A percentile compares a stretch with the other conserved stretches of the same genome.
phyloP scores from a whole-genome alignment of 2,797 vertebrate genomes.

The Avahi laniger region DNA sequence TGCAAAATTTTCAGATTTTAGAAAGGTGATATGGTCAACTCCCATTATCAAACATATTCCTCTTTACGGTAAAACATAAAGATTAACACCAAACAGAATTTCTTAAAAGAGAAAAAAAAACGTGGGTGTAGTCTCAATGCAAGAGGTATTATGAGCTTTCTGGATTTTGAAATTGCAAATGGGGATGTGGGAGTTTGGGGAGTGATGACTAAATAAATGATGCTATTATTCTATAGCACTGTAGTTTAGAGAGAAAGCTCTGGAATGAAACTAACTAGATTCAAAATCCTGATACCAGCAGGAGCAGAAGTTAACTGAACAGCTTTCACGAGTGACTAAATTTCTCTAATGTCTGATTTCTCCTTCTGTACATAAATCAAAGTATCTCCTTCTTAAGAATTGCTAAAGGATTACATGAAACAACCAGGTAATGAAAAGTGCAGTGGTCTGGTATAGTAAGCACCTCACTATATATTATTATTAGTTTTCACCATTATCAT shows the following conservation, averaged over 20 bases:
- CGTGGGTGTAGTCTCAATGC: not conserved
- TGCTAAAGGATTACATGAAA: not conserved
- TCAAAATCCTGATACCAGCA: not conserved
- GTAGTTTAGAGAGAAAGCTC: not conserved
- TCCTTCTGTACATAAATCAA: not conserved
- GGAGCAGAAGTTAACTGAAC: not conserved
- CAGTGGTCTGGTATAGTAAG: not conserved
- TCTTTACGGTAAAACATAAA: not conserved
- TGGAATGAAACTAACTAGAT: not conserved
- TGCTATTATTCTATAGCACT: not conserved
- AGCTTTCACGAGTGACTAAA: not conserved
- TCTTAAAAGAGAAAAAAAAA: not conserved
- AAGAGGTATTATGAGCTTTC: not conserved
- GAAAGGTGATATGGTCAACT: not conserved
- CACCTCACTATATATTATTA: not conserved
- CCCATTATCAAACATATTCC: not conserved
- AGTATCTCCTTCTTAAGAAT: not conserved
- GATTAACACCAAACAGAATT: not conserved
- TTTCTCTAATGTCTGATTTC: not conserved
- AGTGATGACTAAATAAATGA: not conserved
- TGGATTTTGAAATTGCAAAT: not conserved
- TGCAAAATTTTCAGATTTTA: not conserved
- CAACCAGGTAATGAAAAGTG: not conserved
- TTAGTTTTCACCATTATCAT: not conserved
- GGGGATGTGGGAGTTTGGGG: not conserved